These are phyloP conservation scores for Choristoneura fumiferana DNA, from an alignment of 1,140 invertebrate genomes.

Conservation along the genomic window DNA sequence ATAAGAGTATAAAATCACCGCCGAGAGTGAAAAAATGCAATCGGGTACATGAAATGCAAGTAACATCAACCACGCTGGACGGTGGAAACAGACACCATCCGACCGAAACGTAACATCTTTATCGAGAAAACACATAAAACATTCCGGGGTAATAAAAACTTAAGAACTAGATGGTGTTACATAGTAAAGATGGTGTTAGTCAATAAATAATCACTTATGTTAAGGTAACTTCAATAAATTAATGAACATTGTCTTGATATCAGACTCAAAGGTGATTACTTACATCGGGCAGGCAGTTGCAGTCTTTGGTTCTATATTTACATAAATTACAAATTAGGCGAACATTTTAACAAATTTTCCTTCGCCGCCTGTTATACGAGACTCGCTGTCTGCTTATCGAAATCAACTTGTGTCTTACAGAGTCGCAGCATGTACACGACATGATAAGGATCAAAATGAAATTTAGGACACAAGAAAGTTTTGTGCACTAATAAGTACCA, in stretches of 20 bases:
- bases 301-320: slow-evolving; percentile 73
- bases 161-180: slow-evolving; percentile 40
- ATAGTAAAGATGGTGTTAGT: slow-evolving; percentile 47
- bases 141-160: slow-evolving; percentile 15
- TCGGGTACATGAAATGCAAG: slow-evolving; percentile 57
- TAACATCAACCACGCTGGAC: slow-evolving; percentile 23
- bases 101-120: slow-evolving; percentile 11
- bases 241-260: slow-evolving; percentile 41
- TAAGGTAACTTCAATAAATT: slow-evolving; percentile 75
- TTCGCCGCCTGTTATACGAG: slow-evolving; percentile 62
- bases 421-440: slow-evolving; percentile 36
- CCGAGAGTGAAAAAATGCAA: slow-evolving; percentile 61
- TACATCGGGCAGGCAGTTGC: slow-evolving; percentile 46
- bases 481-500: slow-evolving; percentile 48
- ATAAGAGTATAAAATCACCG: slow-evolving; percentile 69
- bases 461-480: slow-evolving; percentile 32
- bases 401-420: slow-evolving; percentile 59
- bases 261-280: slow-evolving; percentile 35
- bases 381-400: slow-evolving; percentile 61
- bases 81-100: slow-evolving; percentile 9
- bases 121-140: neutral
- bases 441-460: slow-evolving; percentile 18
- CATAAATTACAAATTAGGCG: slow-evolving; percentile 44
- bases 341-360: slow-evolving; percentile 41
- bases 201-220: slow-evolving; percentile 72